Percentiles rank a stretch among this genome's conserved stretches.
Conservation (phyloP, 2,888 invertebrate genomes). For the Parthenolecanium corni region DNA sequence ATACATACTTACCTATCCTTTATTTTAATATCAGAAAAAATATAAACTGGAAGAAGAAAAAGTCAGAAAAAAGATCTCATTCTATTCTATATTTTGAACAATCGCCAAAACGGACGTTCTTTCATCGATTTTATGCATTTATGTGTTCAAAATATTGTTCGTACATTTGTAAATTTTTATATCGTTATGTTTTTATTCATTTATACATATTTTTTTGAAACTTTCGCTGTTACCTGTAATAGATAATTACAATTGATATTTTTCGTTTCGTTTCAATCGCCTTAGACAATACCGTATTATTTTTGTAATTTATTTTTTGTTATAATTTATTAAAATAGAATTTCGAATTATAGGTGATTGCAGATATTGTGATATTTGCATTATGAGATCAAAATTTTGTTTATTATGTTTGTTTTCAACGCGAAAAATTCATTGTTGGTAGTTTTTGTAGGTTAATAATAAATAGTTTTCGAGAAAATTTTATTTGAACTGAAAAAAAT, state of each 20-base stretch:
- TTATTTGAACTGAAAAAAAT: too few relatives aligned
- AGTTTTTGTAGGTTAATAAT: too few relatives aligned
- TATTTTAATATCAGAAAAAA: too few relatives aligned
- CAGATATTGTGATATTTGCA: too few relatives aligned
- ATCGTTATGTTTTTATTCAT: neutral
- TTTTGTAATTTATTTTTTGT: neutral
- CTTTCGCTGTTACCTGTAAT: neutral
- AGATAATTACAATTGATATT: neutral
- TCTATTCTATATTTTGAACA: constrained; percentile 3
- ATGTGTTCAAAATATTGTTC: constrained; percentile 21
- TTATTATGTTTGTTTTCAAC: too few relatives aligned
- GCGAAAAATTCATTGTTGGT: too few relatives aligned
- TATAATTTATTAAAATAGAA: too few relatives aligned
- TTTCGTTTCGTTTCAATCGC: neutral
- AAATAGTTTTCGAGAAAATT: too few relatives aligned
- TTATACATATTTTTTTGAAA: neutral
- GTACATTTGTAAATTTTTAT: neutral
- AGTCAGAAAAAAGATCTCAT: constrained; percentile 20
- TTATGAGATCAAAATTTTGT: too few relatives aligned
- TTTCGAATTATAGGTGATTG: too few relatives aligned
- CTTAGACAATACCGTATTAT: neutral
- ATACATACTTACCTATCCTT: too few relatives aligned
- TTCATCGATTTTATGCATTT: constrained; percentile 12
- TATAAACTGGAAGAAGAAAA: too few relatives aligned
- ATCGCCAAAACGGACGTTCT: neutral